Conservation (phyloP, 2,888 invertebrate genomes). For the Thereva unica region DNA sequence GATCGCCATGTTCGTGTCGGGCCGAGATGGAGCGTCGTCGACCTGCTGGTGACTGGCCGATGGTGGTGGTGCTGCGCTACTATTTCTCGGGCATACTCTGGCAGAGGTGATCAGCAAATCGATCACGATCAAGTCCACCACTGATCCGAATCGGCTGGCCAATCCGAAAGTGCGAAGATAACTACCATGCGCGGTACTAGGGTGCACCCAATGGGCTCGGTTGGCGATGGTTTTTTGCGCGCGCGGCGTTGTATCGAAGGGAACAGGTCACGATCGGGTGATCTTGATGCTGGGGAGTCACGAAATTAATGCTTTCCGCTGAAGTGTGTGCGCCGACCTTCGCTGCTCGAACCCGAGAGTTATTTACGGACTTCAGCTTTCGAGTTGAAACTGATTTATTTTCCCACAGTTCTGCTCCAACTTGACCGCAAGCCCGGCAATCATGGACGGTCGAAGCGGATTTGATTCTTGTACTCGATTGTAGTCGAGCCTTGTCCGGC, state of each 20-base stretch:
- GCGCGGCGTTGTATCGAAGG: constrained; percentile 1
- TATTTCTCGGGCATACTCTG: constrained; percentile 19
- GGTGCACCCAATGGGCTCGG: constrained; percentile 6
- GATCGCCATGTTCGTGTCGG: constrained; percentile 2
- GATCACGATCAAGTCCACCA: constrained; percentile 32
- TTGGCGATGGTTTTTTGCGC: constrained; percentile 11
- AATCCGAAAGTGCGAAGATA: constrained; percentile 24
- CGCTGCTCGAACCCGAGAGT: constrained; percentile 28
- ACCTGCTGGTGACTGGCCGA: constrained; percentile 1
- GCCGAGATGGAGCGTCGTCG: constrained; percentile 9
- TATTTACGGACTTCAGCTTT: constrained; percentile 1
- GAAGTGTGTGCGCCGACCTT: constrained; percentile 37
- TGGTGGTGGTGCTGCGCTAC: background rate
- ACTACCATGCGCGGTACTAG: background rate
- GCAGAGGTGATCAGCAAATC: constrained; percentile 27
- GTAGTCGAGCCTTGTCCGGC: too few species aligned
- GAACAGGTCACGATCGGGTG: constrained; percentile 37
- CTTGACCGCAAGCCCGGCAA: too few species aligned
- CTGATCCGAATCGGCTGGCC: constrained; percentile 20
- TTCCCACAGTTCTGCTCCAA: constrained; percentile 10
- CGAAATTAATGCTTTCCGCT: constrained; percentile 26
- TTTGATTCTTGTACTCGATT: too few species aligned
- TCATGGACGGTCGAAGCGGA: too few species aligned
- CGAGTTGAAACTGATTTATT: constrained; percentile 14
- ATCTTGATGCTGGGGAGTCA: constrained; percentile 35